Evolutionary conservation across 1,140 invertebrate genomes (phyloP), one percentile per base, ranked within the genome.

Genomic region (Drosophila watanabei): DNA sequence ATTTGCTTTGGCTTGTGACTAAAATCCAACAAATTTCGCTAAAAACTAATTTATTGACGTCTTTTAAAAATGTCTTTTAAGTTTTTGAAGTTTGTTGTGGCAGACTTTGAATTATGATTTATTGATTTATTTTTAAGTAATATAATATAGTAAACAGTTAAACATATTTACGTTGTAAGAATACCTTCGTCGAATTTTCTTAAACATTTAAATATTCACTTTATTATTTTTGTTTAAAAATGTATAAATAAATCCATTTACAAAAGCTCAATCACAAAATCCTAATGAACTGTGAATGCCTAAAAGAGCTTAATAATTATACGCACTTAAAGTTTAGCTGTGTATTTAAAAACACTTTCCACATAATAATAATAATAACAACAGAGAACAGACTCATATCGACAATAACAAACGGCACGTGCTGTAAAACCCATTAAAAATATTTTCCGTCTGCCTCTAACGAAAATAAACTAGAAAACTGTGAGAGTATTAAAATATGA

Each of bases 381-480:
- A 57, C 18, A 33, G n/a, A 52, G 39, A 52, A 13, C 57, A 70
- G 56, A 41, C 54, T 66, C 51, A 45, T 75, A 81, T 79, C 68
- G 61, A 66, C 72, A 88, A 84, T 83, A 79, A 75, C 82, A 89
- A 33, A 62, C 62, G 84, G 85, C 85, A 88, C 85, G 85, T 88
- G 85, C 85, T 89, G 85, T 88, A 88, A 88, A 88, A 82, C 75
- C 86, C 81, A 88, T 88, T 85, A 81, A 88, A 88, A 85, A 63
- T 69, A 78, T 79, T 81, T 81, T 71, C 61, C 24, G 58, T 65
- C 82, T 37, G 49, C 48, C 71, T 75, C 45, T 62, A 84, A 71
- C 65, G 63, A 62, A 62, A 64, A 49, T 48, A 63, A 61, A 69
- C 52, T 61, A 60, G 62, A 73, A 73, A 69, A 66, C 32, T 52